phyloP scores from a whole-genome alignment of 2,888 invertebrate genomes.

The Amblyjoppa fuscipennis region DNA sequence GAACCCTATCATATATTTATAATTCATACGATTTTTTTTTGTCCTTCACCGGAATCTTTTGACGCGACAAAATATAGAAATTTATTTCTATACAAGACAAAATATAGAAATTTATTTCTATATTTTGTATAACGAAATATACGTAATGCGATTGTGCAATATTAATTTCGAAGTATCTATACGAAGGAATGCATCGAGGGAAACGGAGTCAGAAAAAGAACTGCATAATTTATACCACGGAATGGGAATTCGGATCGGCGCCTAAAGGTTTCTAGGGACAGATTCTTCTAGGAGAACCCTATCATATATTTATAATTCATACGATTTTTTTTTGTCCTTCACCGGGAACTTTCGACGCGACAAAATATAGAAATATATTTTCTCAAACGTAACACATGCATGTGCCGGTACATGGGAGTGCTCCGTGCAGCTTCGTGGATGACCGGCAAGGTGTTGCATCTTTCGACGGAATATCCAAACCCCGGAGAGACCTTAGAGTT shows the following conservation, averaged over 20 bases:
- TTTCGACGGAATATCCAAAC: slow-evolving; percentile 16
- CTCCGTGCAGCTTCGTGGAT: not conserved
- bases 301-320: slow-evolving; percentile 9
- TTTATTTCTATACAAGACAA: too few species aligned
- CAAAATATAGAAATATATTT: not conserved
- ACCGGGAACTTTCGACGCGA: not conserved
- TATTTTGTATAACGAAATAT: too few species aligned
- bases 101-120: not conserved
- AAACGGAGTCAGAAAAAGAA: not conserved
- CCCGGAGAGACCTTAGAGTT: slow-evolving; percentile 21
- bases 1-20: slow-evolving; percentile 2
- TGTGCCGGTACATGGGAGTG: not conserved
- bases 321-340: not conserved
- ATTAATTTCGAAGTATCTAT: too few species aligned
- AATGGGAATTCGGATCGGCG: slow-evolving; percentile 47
- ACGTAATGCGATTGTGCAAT: too few species aligned
- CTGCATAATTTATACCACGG: slow-evolving; percentile 17
- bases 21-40: too few species aligned
- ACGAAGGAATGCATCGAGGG: too few species aligned
- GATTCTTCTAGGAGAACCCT: slow-evolving; percentile 4
- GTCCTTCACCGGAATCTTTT: too few species aligned
- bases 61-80: too few species aligned
- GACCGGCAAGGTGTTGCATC: not conserved
- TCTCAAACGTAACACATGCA: not conserved
- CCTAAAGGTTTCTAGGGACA: not conserved